A percentile compares a stretch with the other conserved stretches of the same genome.
These are phyloP conservation scores for Augochlora pura DNA, from an alignment of 1,140 invertebrate species.

Conservation along the genomic window DNA sequence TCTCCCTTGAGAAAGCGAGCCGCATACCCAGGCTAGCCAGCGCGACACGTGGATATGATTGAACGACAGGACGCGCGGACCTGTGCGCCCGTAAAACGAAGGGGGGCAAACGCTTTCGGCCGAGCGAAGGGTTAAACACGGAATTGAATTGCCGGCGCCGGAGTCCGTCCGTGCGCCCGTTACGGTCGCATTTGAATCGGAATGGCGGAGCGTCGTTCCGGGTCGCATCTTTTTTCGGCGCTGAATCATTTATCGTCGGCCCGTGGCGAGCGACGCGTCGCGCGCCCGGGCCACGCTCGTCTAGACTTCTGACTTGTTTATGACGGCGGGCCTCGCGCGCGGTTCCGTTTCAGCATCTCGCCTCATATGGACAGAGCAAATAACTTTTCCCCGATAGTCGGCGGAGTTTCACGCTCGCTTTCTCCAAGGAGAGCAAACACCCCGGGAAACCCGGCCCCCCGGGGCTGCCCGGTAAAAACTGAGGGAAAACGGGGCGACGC, in stretches of 20 bases:
- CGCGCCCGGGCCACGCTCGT: slow-evolving; percentile 23
- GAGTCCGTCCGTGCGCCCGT: no score
- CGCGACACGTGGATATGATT: no score
- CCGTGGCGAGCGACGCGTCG: no score
- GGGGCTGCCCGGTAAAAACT: neutral
- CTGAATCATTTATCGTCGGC: slow-evolving; percentile 53
- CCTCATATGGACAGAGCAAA: slow-evolving; percentile 60
- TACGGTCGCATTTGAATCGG: slow-evolving; percentile 2
- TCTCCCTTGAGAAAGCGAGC: no score
- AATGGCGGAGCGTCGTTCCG: neutral
- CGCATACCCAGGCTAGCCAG: no score
- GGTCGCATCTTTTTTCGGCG: neutral
- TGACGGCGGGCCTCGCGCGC: slow-evolving; percentile 31
- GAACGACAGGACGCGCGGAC: no score
- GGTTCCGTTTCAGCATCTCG: slow-evolving; percentile 44
- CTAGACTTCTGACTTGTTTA: slow-evolving; percentile 56
- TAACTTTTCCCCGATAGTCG: slow-evolving; percentile 56
- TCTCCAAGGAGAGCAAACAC: slow-evolving; percentile 42
- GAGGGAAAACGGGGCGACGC: no score
- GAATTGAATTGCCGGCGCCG: neutral
- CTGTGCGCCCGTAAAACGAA: no score
- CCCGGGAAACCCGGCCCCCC: no score
- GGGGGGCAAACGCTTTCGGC: no score
- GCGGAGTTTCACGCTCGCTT: slow-evolving; percentile 36
- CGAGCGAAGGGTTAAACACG: neutral